These are phyloP conservation scores for Coronaproctus castanopsis DNA, from an alignment of 2,888 invertebrate genomes.

Conservation along the genomic window DNA sequence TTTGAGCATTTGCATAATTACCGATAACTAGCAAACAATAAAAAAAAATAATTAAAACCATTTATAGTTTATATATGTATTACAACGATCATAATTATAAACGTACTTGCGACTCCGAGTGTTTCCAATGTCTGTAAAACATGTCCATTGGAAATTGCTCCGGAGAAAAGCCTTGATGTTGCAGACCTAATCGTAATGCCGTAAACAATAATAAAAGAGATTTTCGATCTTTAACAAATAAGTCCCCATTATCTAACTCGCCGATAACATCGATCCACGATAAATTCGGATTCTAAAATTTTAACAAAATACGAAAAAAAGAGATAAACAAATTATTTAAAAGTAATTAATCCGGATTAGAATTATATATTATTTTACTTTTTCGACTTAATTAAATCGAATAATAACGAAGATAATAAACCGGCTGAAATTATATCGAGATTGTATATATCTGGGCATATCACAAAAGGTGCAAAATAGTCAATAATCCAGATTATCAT, in stretches of 20 bases:
- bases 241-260: constrained; percentile 79
- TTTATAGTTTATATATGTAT: background rate
- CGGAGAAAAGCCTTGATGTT: constrained; percentile 46
- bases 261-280: constrained; percentile 84
- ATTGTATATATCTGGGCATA: no score
- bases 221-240: constrained; percentile 66
- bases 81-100: background rate
- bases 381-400: no score
- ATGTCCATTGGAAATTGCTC: constrained; percentile 67
- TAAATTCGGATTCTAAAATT: constrained; percentile 39
- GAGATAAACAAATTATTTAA: no score
- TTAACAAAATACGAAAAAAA: constrained; percentile 6
- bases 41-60: constrained; percentile 7
- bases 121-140: constrained; percentile 79
- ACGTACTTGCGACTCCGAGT: constrained; percentile 57
- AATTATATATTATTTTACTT: no score
- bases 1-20: constrained; percentile 68
- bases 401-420: no score
- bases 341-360: no score
- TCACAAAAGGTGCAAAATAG: no score
- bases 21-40: constrained; percentile 40
- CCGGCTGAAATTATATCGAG: no score
- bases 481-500: no score
- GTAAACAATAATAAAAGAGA: constrained; percentile 65
- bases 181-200: constrained; percentile 59